Evolutionary conservation across 2,113 vertebrate genomes (phyloP), one percentile per base, ranked within the genome.

Genomic region (Caloenas nicobarica): DNA sequence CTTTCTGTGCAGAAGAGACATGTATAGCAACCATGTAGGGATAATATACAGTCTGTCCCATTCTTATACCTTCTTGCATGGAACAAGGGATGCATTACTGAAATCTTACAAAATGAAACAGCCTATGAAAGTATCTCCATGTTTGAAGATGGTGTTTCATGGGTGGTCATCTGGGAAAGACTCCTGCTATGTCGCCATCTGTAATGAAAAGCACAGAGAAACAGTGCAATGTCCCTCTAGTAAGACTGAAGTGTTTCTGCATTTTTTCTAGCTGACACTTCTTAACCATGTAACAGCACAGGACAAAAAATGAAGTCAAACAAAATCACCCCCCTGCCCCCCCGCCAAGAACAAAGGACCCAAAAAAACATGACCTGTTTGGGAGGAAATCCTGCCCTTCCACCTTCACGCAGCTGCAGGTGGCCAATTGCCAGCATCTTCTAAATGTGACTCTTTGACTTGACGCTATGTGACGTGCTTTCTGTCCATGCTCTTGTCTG

Each of bases 351-450:
- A 95, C 94, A 95, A 96, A 97, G 83, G 70, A 93, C 86, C 69
- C 69, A 95, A 95, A 96, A 97, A 95, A 95, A 57, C 93, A 95
- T 92, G 86, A 95, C 89, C 89, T 95, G 53, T 95, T 93, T 91
- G 50, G 57, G 84, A 96, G 96, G 96, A 96, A 93, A 97, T 97
- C 95, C 95, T 97, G 93, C 81, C 70, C 62, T 93, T 97, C 96
- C 86, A 96, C 84, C 94, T 95, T 92, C 81, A 76, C 79, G 84
- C 96, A 97, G 96, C 95, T 97, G 96, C 89, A 81, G 70, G 57
- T 95, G 95, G 95, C 94, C 91, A 64, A 56, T 87, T 85, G 96
- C 96, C 96, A 96, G 46, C 51, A 36, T 93, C 91, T 95, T 95
- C 91, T 69, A 91, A 94, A 91, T 85, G 36, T 3, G 66, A 87